Base-by-base conservation (phyloP, 1,140 invertebrate species). In the Araneus ventricosus region DNA sequence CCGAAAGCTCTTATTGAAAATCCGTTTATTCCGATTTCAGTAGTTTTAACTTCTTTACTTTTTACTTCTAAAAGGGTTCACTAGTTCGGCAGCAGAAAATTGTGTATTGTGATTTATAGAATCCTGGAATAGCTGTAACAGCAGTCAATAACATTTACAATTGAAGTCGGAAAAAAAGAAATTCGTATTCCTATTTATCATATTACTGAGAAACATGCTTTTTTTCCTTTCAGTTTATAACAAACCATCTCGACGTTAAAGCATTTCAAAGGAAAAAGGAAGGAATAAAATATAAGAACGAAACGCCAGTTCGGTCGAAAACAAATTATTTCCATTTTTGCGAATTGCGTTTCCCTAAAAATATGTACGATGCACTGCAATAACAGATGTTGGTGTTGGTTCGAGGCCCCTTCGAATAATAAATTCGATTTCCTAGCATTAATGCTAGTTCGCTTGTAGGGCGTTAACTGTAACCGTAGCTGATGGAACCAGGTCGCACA, bases 331-430 rank as follows among this genome's bases (percentile, higher is more conserved):
- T 75, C 27, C 67, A 30, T 30, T 14, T 75, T 30, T 30, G 10
- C 10, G 3, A 75, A 75, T 34, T 75, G 67, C 17, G 27, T 75
- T 75, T 34, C 34, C 67, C 67, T 4, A 30, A 75, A 75, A 34
- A 75, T 34, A 75, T 34, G 14, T 75, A n/a, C 27, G 67, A 34
- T 34, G 17, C 27, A 75, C 30, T 4, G 67, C 67, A 75, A 75
- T 75, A 75, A 75, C 67, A 75, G 67, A 75, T 75, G 67, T 75
- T 34, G 67, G 10, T 75, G 10, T 75, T 63, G 59, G 59, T 63
- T n/a, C 45, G 45, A 14, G 10, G 61, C 61, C 6, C 3, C 27
- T 34, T 5, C 67, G 14, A 75, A 75, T 75, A 75, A 75, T 30
- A 75, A 75, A 75, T 75, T 75, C 67, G 67, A 75, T 75, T 75